Base-by-base conservation (phyloP, 2,888 invertebrate species). In the Idaea dimidiata region DNA sequence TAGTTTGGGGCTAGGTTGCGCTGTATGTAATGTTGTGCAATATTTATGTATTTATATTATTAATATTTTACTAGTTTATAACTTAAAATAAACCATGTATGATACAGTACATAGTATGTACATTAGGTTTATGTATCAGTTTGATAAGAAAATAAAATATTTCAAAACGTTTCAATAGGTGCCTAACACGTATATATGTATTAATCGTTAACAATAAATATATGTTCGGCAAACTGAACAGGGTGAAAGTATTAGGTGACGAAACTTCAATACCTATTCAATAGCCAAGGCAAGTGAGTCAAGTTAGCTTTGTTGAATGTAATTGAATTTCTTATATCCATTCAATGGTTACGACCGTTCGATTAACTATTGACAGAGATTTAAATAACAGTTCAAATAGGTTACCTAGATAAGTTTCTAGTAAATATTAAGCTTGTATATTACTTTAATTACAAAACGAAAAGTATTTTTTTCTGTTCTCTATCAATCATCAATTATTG, bases 231-330 rank as follows among this genome's bases (percentile, higher is more conserved):
- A 66, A 66, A 66, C 67, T 66, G 65, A 62, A 65, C 65, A 67
- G 62, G 81, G 87, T 84, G 88, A 88, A 87, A 87, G 87, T 85
- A 79, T 77, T 76, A 76, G 73, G 74, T 81, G 80, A 80, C 76
- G 81, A 82, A 83, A 82, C 73, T 73, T 75, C 76, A 43, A 14
- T 14, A 43, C 43, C 14, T 4, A 73, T 74, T 72, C 71, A 71
- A 77, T 77, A 72, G 71, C 78, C 78, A 80, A 82, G 77, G 81
- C 76, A 73, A 80, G 75, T 77, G 71, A 79, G 76, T 77, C 74
- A 71, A 72, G 73, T 73, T 68, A 64, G 74, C 74, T 82, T 83
- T 84, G 82, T 86, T 78, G 80, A 80, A 75, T 78, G 67, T 82
- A 80, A 82, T 82, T 80, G 78, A 81, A 81, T 82, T 85, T 75